Base-by-base conservation (phyloP, 2,888 invertebrate species). In the Drosophila differens region DNA sequence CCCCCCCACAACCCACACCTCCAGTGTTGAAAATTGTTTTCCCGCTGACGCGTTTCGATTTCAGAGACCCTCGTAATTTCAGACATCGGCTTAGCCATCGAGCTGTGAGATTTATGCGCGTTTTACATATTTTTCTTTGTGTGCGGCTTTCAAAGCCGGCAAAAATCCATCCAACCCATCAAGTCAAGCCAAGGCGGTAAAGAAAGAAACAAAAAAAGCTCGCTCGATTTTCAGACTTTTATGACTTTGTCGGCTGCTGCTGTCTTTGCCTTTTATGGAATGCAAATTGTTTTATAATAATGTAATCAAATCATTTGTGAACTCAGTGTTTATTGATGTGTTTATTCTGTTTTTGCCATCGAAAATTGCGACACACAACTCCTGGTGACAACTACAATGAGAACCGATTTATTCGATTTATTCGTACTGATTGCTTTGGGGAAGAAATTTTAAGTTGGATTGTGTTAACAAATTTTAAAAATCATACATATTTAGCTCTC, bases 281-380 rank as follows among this genome's bases (percentile, higher is more conserved):
- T 90, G 90, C 85, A 86, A 86, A 86, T 86, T 86, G 90, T 88
- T 88, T 86, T 86, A 83, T 83, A 86, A 90, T 90, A 83, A 88
- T 88, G 85, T 83, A 90, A 86, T 90, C 90, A 81, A 85, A 85
- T 86, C 79, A 85, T 74, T 47, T 83, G 81, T 71, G 85, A 87
- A 72, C 69, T 77, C 81, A 75, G 74, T 81, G 78, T 85, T 89
- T 85, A 87, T 76, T 81, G 78, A 81, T 75, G 85, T 88, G 88
- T 85, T 86, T 88, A 86, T 88, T 81, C 71, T 76, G 63, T 61
- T 72, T 76, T 76, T 66, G 70, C 52, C 22, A 57, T 70, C 51
- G 47, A 71, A 64, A 70, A 82, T 74, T 61, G 63, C 74, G 39
- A n/a, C 39, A 47, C 51, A 61, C 47, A 74, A 41, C 30, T 37